These are phyloP conservation scores for Tadarida brasiliensis DNA, from an alignment of 2,797 vertebrate genomes.

Conservation along the genomic window DNA sequence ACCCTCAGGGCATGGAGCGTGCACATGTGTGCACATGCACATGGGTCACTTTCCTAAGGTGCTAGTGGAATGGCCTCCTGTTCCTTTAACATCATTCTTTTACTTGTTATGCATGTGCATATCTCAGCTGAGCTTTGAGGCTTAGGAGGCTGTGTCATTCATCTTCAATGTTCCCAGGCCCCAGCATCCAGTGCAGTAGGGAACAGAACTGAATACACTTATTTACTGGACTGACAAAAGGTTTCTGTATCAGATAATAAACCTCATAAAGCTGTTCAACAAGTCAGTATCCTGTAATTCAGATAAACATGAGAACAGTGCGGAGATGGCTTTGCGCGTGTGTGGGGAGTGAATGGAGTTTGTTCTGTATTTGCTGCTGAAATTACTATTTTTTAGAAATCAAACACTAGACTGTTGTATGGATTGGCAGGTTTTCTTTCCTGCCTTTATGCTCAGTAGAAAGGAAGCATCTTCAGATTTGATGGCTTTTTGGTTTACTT, in stretches of 20 bases:
- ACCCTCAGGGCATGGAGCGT: neutral
- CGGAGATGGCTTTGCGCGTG: neutral
- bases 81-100: neutral
- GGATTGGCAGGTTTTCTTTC: neutral
- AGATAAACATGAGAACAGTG: neutral
- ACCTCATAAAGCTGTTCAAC: neutral
- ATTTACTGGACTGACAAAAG: neutral
- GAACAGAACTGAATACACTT: neutral
- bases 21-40: rapidly evolving
- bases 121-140: neutral
- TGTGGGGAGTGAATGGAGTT: neutral
- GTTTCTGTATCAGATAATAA: neutral
- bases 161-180: neutral
- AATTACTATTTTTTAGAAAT: neutral
- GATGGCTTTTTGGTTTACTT: neutral
- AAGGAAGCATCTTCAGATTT: neutral
- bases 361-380: conserved; percentile 20
- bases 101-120: neutral
- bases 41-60: rapidly evolving
- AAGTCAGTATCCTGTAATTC: neutral
- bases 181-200: neutral
- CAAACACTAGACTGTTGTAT: neutral
- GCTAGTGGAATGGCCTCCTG: rapidly evolving
- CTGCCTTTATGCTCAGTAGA: neutral
- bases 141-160: neutral